phyloP scores from a whole-genome alignment of 1,140 invertebrate genomes.

The Periplaneta americana region DNA sequence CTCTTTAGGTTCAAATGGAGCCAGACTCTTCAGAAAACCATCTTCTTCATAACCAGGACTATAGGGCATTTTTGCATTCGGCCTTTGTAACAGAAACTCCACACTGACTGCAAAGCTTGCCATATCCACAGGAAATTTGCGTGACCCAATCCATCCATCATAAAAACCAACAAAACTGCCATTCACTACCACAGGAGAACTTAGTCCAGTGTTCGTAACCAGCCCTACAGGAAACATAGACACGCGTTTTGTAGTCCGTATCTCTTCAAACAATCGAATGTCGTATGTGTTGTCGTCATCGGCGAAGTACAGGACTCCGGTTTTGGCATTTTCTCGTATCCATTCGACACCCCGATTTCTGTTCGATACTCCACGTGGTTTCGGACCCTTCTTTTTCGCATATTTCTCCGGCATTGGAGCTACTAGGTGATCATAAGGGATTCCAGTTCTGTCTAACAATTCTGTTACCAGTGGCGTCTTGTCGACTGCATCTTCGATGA shows the following conservation, averaged over 20 bases:
- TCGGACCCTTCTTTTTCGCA: no score
- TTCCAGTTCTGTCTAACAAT: conserved; percentile 56
- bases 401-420: no score
- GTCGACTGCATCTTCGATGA: conserved; percentile 76
- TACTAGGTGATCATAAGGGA: conserved; percentile 68
- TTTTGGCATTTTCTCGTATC: conserved; percentile 68
- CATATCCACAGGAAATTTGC: conserved; percentile 90
- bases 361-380: conserved; percentile 90
- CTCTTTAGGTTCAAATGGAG: conserved; percentile 60
- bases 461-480: conserved; percentile 58
- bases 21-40: conserved; percentile 69
- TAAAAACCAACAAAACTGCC: conserved; percentile 71
- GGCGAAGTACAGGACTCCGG: conserved; percentile 90
- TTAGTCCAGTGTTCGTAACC: conserved; percentile 65
- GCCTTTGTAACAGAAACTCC: conserved; percentile 41
- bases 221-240: conserved; percentile 87
- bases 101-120: conserved; percentile 74
- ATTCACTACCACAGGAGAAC: conserved; percentile 61
- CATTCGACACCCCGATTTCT: conserved; percentile 81
- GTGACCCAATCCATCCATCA: conserved; percentile 73
- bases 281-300: no score
- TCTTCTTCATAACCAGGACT: conserved; percentile 79
- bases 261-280: conserved; percentile 99
- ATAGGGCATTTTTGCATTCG: conserved; percentile 66
- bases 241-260: conserved; percentile 74